Evolutionary conservation across 1,140 invertebrate species (phyloP).

Genomic region (Drosophila pseudoananassae): DNA sequence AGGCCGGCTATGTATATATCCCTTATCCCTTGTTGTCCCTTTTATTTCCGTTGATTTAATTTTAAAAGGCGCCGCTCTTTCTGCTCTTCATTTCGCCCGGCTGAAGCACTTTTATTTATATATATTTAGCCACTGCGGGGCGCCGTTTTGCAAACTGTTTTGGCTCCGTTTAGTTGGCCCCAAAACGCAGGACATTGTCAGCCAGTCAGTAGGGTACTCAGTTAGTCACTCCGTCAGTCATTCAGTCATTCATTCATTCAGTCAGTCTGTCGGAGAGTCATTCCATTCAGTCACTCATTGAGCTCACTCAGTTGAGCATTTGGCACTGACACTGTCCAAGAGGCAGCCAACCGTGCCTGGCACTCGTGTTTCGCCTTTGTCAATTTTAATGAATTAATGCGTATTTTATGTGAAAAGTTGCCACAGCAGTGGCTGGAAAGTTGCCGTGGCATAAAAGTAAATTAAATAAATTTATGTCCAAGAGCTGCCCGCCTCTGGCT

Average conservation of each 20-base stretch:
- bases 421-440: slow-evolving; percentile 20
- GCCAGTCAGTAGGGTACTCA: slow-evolving; percentile 35
- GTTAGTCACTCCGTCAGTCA: slow-evolving; percentile 24
- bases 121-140: slow-evolving; percentile 57
- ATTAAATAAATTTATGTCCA: slow-evolving; percentile 76
- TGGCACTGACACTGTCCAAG: slow-evolving; percentile 59
- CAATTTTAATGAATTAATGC: slow-evolving; percentile 82
- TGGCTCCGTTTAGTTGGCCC: slow-evolving; percentile 73
- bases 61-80: slow-evolving; percentile 74
- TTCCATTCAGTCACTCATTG: slow-evolving; percentile 26
- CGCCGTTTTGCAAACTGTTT: slow-evolving; percentile 69
- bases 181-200: slow-evolving; percentile 62
- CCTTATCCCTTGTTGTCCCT: slow-evolving; percentile 38
- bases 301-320: slow-evolving; percentile 35
- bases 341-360: slow-evolving; percentile 59
- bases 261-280: slow-evolving; percentile 12
- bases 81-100: slow-evolving; percentile 49
- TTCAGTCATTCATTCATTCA: slow-evolving; percentile 7
- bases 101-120: slow-evolving; percentile 76
- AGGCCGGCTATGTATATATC: slow-evolving; percentile 6
- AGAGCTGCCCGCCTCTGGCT: background rate
- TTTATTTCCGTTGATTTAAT: slow-evolving; percentile 79
- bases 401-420: slow-evolving; percentile 80
- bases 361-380: slow-evolving; percentile 74
- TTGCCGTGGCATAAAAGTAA: slow-evolving; percentile 58